Evolutionary conservation across 2,888 invertebrate genomes (phyloP), one percentile per base, ranked within the genome.

Genomic region (Crossocerus cetratus): DNA sequence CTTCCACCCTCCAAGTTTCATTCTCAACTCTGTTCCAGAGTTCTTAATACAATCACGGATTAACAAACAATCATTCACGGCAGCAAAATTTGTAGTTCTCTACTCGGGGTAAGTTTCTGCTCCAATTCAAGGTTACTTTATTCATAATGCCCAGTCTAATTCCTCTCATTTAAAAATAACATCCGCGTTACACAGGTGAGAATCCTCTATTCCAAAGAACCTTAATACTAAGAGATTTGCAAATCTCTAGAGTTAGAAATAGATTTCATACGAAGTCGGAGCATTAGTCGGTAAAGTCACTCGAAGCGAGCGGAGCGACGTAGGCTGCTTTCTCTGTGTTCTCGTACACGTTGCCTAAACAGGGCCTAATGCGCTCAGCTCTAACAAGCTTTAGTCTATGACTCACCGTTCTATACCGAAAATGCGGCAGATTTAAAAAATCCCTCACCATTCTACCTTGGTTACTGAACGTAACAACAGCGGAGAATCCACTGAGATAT

Each of bases 371-470:
- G 45, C 23, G 45, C 45, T 63, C 32, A 21, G 45, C 42, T 58
- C 73, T 68, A 68, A 61, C 64, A 64, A 72, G 64, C 68, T 61
- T 65, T 65, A 64, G 64, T 60, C 23, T 57, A 45, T 56, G 42
- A 43, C 49, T 23, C 16, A 60, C 14, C 21, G 11, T 0, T 13
- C 20, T 45, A 53, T 23, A 16, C n/a, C 59, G 44, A 66, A 72
- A 20, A n/a, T 44, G 49, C 49, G 49, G 49, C 13, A 49, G 4
- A 4, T 49, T 49, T 16, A 49, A 49, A 49, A 16, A 49, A 49
- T 4, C n/a, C 16, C 16, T 49, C 4, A n/a, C 49, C n/a, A 16
- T 16, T 49, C 49, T 1, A 49, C 16, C 2, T 11, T 49, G 16
- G 0, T 16, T 49, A n/a, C 16, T 32, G 8, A 32, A 8, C 32